Evolutionary conservation across 2,888 invertebrate species (phyloP), one percentile per base, ranked within the genome.

Genomic region (Conops quadrifasciatus): DNA sequence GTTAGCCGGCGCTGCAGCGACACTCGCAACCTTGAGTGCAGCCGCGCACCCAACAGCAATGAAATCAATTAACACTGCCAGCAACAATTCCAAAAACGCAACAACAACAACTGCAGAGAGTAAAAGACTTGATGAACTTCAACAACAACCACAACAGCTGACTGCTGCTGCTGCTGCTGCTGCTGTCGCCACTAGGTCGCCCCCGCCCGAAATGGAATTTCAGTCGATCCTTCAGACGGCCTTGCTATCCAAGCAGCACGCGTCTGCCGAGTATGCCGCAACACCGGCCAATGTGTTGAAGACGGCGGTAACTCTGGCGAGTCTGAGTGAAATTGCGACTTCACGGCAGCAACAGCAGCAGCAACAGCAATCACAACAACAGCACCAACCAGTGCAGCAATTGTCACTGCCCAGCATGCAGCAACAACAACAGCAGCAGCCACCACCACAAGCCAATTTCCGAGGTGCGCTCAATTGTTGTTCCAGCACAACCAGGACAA

Each of bases 221-320:
- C 84, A 82, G 78, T 85, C 85, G 76, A 85, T 85, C 77, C 76
- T 85, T 75, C 85, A 85, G 77, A 79, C 84, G 75, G 85, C 84
- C 78, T 79, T 85, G 78, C 82, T 85, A 81, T 82, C 85, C 73
- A 84, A 85, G 77, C 80, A 76, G 74, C 78, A 71, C 73, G 64
- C 53, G 64, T 77, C 75, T 64, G 24, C 77, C 65, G 19, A 77
- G 73, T 68, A 68, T 36, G 62, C 76, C 56, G 67, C 80, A 74
- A 68, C 78, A 45, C 73, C 80, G 71, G 72, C 77, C 70, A 72
- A 81, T 75, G 81, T 81, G 68, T 77, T 82, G 21, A 82, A 83
- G 76, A 81, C 82, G 70, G 83, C 82, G 58, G 83, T 81, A 73
- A 82, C 82, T 71, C 74, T 81, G 76, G 80, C 83, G 75, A 78